Percentiles rank a stretch among this genome's conserved stretches.
These are phyloP conservation scores for Protodeltote pygarga DNA, from an alignment of 2,888 invertebrate genomes.

Conservation along the genomic window DNA sequence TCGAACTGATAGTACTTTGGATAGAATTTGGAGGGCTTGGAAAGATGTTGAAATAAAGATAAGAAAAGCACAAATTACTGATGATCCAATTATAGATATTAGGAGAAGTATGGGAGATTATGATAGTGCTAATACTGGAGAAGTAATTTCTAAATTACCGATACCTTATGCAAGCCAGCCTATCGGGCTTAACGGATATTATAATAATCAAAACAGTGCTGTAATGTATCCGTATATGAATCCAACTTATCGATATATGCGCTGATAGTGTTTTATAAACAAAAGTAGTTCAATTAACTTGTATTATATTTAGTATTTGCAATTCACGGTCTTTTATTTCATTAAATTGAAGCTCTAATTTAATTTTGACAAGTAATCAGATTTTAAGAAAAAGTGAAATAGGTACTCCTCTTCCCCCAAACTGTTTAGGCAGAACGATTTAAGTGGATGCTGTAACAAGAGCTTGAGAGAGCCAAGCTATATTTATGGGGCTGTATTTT, in stretches of 20 bases:
- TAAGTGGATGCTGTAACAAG: too few relatives aligned
- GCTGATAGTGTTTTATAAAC: conserved; percentile 9
- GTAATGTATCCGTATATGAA: conserved; percentile 14
- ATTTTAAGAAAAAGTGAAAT: too few relatives aligned
- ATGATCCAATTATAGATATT: conserved; percentile 9
- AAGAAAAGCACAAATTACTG: background rate
- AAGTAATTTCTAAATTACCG: background rate
- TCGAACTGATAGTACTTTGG: conserved; percentile 8
- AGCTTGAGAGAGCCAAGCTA: too few relatives aligned
- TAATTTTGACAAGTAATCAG: too few relatives aligned
- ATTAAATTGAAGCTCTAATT: background rate
- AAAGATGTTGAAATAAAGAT: conserved; percentile 24
- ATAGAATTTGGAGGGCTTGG: conserved; percentile 22
- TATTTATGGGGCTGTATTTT: too few relatives aligned
- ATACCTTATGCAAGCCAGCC: background rate
- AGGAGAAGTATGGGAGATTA: background rate
- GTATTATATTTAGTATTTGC: background rate
- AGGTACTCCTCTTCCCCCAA: too few relatives aligned
- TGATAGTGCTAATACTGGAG: background rate
- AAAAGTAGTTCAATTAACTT: conserved; percentile 2
- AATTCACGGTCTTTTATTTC: background rate
- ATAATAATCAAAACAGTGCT: conserved; percentile 19
- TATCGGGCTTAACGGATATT: conserved; percentile 19
- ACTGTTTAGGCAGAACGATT: too few relatives aligned
- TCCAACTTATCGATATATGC: conserved; percentile 10